phyloP scores from a whole-genome alignment of 2,888 invertebrate species.

The Sisyra nigra region DNA sequence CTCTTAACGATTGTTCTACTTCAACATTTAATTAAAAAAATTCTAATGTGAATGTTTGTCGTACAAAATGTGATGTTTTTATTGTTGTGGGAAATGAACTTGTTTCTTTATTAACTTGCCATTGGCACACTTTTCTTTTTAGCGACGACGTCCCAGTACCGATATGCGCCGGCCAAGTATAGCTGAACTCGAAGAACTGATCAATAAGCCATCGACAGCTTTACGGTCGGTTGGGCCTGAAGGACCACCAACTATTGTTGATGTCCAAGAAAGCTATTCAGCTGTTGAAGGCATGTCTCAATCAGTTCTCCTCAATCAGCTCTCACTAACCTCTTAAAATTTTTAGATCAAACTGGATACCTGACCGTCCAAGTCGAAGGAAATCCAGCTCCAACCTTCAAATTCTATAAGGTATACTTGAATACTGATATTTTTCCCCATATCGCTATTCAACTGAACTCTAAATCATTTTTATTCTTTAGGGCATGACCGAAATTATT shows the following conservation, averaged over 20 bases:
- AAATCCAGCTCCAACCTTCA: slow-evolving; percentile 86
- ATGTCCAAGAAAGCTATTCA: slow-evolving; percentile 88
- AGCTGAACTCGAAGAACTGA: slow-evolving; percentile 77
- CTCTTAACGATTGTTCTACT: too few relatives aligned
- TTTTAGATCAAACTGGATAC: slow-evolving; percentile 77
- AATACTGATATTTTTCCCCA: not conserved
- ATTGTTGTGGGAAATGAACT: slow-evolving; percentile 7
- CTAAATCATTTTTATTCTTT: too few relatives aligned
- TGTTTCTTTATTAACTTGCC: not conserved
- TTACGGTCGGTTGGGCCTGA: slow-evolving; percentile 61
- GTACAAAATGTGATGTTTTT: slow-evolving; percentile 7
- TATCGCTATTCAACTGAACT: not conserved
- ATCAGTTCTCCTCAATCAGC: not conserved
- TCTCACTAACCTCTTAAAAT: slow-evolving; percentile 5
- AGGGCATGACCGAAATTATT: slow-evolving; percentile 78
- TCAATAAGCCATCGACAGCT: slow-evolving; percentile 84
- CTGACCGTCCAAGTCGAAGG: slow-evolving; percentile 88
- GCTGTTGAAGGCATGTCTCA: slow-evolving; percentile 84
- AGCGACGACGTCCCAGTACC: slow-evolving; percentile 75
- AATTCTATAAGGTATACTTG: slow-evolving; percentile 64
- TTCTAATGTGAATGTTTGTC: slow-evolving; percentile 10
- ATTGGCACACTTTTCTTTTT: slow-evolving; percentile 15
- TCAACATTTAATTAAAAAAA: slow-evolving; percentile 23
- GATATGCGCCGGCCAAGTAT: slow-evolving; percentile 82
- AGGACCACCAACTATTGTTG: slow-evolving; percentile 80